Evolutionary conservation across 1,140 invertebrate species (phyloP).

Genomic region (Thaumatotibia leucotreta): DNA sequence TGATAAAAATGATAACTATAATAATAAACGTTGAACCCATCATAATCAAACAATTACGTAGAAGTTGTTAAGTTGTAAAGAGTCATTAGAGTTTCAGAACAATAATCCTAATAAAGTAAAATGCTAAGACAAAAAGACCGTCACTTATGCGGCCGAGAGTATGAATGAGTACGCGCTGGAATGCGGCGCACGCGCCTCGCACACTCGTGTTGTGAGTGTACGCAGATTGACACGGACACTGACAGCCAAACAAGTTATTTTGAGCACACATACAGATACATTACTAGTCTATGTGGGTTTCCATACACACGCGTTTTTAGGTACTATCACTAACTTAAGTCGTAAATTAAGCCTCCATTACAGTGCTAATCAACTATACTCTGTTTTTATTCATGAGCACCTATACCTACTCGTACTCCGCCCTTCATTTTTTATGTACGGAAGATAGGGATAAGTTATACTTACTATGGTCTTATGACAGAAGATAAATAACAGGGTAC

Average conservation of each 20-base stretch:
- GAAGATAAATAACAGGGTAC: too few relatives aligned
- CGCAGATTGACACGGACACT: slow-evolving; percentile 33
- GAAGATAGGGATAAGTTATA: too few relatives aligned
- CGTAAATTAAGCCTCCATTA: slow-evolving; percentile 21
- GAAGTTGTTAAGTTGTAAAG: too few relatives aligned
- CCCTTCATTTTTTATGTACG: too few relatives aligned
- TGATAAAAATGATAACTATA: too few relatives aligned
- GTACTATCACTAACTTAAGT: slow-evolving; percentile 16
- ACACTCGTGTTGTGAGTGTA: slow-evolving; percentile 32
- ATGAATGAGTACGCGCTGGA: slow-evolving; percentile 65
- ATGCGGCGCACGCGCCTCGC: slow-evolving; percentile 62
- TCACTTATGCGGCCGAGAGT: slow-evolving; percentile 23
- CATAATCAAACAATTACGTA: too few relatives aligned
- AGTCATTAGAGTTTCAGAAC: background rate
- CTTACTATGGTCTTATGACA: too few relatives aligned
- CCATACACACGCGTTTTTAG: slow-evolving; percentile 30
- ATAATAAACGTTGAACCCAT: too few relatives aligned
- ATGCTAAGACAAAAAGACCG: background rate
- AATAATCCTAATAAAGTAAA: background rate
- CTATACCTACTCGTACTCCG: too few relatives aligned
- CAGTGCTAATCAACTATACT: too few relatives aligned
- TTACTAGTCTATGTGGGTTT: slow-evolving; percentile 34
- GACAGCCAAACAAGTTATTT: slow-evolving; percentile 55
- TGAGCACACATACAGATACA: slow-evolving; percentile 38
- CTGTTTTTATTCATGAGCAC: too few relatives aligned